Evolutionary conservation across 2,113 vertebrate species (phyloP).

Genomic region (Sylvia atricapilla): DNA sequence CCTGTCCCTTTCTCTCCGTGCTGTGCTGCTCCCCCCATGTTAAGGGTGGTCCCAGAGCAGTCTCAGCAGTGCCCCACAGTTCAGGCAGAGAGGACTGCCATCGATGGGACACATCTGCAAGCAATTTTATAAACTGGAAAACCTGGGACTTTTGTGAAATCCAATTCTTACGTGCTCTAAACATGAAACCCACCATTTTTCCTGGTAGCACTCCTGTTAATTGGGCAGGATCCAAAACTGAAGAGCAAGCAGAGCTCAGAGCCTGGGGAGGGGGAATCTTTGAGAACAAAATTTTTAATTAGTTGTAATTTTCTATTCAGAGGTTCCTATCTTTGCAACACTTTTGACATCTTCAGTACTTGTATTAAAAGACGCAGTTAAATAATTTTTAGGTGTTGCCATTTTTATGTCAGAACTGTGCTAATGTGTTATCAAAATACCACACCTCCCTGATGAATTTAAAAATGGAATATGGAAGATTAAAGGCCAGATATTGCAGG

Average conservation of each 20-base stretch:
- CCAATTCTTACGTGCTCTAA: background rate
- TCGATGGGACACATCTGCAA: background rate
- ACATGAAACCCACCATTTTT: background rate
- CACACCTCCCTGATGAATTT: background rate
- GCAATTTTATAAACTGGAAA: background rate
- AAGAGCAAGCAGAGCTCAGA: background rate
- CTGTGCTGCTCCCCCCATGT: rapidly evolving
- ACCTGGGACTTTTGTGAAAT: background rate
- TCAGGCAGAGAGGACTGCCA: background rate
- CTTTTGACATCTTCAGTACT: background rate
- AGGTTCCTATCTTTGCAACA: background rate
- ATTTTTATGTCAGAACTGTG: background rate
- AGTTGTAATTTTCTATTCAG: background rate
- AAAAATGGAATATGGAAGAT: background rate
- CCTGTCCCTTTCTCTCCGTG: background rate
- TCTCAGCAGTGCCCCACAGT: background rate
- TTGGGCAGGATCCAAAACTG: background rate
- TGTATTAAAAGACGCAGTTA: background rate
- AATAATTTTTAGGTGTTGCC: background rate
- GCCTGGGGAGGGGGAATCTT: background rate
- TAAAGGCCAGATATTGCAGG: background rate
- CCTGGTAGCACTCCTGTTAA: rapidly evolving
- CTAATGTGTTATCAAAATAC: background rate
- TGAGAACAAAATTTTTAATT: background rate
- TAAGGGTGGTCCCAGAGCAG: background rate